Conservation (phyloP, 2,797 vertebrate species). For the Enteromius viviparus region DNA sequence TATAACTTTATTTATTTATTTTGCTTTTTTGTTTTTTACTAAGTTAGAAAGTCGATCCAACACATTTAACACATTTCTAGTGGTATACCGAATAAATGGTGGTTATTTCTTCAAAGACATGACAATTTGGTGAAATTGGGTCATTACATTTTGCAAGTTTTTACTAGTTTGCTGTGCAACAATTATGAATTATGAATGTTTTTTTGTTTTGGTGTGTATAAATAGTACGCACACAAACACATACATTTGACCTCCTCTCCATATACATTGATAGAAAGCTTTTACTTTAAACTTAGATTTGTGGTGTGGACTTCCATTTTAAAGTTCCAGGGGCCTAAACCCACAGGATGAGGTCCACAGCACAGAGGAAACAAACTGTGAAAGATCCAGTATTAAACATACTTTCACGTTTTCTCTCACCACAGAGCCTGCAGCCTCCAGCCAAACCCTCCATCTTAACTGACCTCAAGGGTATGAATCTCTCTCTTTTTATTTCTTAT, state of each 20-base stretch:
- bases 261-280: neutral
- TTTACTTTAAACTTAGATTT: slow-evolving; percentile 34
- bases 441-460: slow-evolving; percentile 67
- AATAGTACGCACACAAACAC: neutral
- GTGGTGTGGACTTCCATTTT: slow-evolving; percentile 36
- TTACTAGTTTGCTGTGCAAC: neutral
- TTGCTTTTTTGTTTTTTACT: neutral
- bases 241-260: neutral
- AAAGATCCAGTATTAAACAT: slow-evolving; percentile 64
- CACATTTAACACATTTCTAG: neutral
- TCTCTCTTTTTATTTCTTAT: slow-evolving; percentile 20
- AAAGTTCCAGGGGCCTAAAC: slow-evolving; percentile 48
- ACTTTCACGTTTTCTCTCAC: slow-evolving; percentile 67
- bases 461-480: slow-evolving; percentile 68
- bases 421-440: slow-evolving; percentile 64
- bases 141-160: neutral
- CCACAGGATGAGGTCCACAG: slow-evolving; percentile 62
- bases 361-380: slow-evolving; percentile 46
- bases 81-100: neutral
- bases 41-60: neutral
- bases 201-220: neutral
- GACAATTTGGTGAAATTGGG: neutral
- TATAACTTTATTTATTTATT: neutral
- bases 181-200: neutral
- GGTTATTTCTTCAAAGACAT: neutral